Evolutionary conservation across 2,888 invertebrate species (phyloP).

Genomic region (Pristionchus japonicus): DNA sequence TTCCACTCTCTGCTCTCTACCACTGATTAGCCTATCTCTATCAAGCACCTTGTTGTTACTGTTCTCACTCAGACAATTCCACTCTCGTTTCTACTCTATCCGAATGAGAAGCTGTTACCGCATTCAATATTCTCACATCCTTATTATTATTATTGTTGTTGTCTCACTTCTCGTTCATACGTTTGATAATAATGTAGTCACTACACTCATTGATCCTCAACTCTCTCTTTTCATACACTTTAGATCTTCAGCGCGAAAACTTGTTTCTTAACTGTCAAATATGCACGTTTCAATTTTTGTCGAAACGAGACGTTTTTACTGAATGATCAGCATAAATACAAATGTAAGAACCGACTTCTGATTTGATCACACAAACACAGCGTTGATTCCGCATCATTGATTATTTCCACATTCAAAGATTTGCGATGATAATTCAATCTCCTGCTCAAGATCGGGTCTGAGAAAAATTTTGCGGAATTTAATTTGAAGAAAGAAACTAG

Average conservation of each 20-base stretch:
- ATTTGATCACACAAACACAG: background rate
- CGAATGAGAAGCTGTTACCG: background rate
- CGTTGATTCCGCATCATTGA: background rate
- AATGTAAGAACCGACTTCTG: background rate
- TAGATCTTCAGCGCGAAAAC: slow-evolving; percentile 9
- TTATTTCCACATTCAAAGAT: background rate
- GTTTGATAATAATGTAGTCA: slow-evolving; percentile 33
- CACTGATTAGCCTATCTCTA: background rate
- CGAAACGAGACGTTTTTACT: background rate
- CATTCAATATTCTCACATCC: background rate
- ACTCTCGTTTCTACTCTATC: background rate
- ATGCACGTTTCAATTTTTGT: slow-evolving; percentile 21
- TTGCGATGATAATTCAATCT: too few relatives aligned
- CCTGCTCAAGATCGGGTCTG: too few relatives aligned
- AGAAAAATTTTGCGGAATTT: too few relatives aligned
- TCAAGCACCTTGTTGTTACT: background rate
- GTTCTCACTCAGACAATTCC: background rate
- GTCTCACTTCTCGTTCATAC: slow-evolving; percentile 23
- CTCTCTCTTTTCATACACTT: slow-evolving; percentile 6
- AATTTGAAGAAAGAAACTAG: too few relatives aligned
- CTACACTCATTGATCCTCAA: slow-evolving; percentile 28
- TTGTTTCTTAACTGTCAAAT: slow-evolving; percentile 27
- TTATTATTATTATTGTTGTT: slow-evolving; percentile 33
- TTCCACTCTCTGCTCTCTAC: background rate
- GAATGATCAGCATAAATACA: slow-evolving; percentile 16